Conservation (phyloP, 2,113 vertebrate genomes). For the Chlorodrepanis virens region DNA sequence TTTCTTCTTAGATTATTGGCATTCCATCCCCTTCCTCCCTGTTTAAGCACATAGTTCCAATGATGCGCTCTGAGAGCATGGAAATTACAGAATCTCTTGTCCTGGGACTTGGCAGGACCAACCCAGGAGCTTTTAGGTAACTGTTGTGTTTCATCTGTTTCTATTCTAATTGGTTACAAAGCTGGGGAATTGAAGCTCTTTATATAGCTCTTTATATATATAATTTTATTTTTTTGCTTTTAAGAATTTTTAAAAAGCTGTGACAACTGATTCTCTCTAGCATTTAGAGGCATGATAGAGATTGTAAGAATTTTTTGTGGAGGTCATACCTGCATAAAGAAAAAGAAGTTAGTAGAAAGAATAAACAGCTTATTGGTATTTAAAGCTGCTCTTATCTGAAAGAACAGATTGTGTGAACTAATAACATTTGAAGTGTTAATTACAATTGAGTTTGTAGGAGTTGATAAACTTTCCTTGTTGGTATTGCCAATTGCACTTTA, state of each 20-base stretch:
- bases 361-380: background rate
- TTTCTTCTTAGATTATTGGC: conserved; percentile 85
- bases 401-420: background rate
- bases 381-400: background rate
- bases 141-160: background rate
- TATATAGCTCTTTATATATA: no score
- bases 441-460: background rate
- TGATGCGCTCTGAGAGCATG: conserved; percentile 99
- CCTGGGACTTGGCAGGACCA: conserved; percentile 99
- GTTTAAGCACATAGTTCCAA: conserved; percentile 98
- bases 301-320: background rate
- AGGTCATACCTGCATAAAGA: background rate
- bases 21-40: conserved; percentile 94
- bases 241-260: background rate
- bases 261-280: background rate
- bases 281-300: background rate
- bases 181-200: background rate
- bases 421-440: background rate
- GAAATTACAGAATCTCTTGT: conserved; percentile 99
- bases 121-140: conserved; percentile 95
- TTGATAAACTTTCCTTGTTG: background rate
- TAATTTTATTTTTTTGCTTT: background rate
- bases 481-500: background rate
- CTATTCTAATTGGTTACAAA: background rate
- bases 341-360: background rate